Evolutionary conservation across 2,888 invertebrate species (phyloP), one percentile per base, ranked within the genome.

Genomic region (Hemaris fuciformis): DNA sequence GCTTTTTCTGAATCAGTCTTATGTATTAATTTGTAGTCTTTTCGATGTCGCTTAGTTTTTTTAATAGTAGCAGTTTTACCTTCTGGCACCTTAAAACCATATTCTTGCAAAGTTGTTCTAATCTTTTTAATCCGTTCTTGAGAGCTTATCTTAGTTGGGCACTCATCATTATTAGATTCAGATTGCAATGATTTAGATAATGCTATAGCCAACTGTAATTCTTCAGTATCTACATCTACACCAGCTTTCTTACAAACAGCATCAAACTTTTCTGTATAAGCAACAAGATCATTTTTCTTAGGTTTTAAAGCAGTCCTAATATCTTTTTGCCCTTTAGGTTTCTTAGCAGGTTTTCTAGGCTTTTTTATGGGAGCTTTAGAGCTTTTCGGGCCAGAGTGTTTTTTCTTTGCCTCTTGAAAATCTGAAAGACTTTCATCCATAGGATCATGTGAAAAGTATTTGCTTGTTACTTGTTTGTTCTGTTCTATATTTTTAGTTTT

Each of bases 151-250:
- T 45, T n/a, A 34, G 8, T 57, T 3, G 15, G 10, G 34, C 15
- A 20, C 13, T 18, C 15, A 2, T 42, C 23, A 48, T 7, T 3
- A 4, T 45, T 23, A 22, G 23, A 23, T 23, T 72, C 45, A 20
- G 63, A 63, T 63, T 87, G 77, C 3, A 93, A 77, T 0, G 95
- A 95, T 75, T 93, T 94, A 2, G 95, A 95, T 63, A 96, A 78
- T 13, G 95, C 95, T 69, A 96, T 87, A 46, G 95, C 95, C 80
- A 96, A 74, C 78, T 95, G 95, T 65, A 95, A 83, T 69, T 96
- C 94, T 71, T 95, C 94, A 0, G 94, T 86, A 85, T 95, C 94
- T 53, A 94, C 85, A 78, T 95, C 94, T 59, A 89, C 73, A 1
- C 91, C 91, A 60, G 83, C 84, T 66, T 81, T 74, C 63, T 82